A percentile compares a stretch with the other conserved stretches of the same genome.
Conservation (phyloP, 2,888 invertebrate species). For the Drosophila testacea region DNA sequence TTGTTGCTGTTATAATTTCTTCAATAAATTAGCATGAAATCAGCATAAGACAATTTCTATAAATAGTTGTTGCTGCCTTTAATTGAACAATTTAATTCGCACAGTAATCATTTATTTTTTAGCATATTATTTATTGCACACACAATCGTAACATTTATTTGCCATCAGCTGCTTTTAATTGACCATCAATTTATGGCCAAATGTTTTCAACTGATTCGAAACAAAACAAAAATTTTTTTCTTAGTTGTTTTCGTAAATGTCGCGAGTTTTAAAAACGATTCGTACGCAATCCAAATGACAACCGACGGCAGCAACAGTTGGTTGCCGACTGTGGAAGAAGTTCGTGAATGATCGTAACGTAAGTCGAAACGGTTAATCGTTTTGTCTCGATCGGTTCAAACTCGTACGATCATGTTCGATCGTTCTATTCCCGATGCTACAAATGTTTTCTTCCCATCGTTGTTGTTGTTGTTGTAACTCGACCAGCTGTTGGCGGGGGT, state of each 20-base stretch:
- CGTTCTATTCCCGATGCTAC: constrained; percentile 31
- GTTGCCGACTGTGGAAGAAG: constrained; percentile 65
- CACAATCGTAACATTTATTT: constrained; percentile 34
- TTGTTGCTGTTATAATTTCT: constrained; percentile 9
- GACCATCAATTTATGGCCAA: constrained; percentile 50
- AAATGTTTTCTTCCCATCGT: constrained; percentile 31
- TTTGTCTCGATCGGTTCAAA: constrained; percentile 8
- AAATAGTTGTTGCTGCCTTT: constrained; percentile 30
- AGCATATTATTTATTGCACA: constrained; percentile 16
- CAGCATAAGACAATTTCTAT: constrained; percentile 38
- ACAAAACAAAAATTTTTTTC: constrained; percentile 2
- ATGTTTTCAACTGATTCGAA: constrained; percentile 37
- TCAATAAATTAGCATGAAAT: constrained; percentile 68
- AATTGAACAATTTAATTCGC: constrained; percentile 45
- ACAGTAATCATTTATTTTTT: constrained; percentile 16
- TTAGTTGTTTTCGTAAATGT: not conserved
- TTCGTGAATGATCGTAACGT: constrained; percentile 48
- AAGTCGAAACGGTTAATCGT: constrained; percentile 42
- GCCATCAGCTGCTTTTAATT: constrained; percentile 57
- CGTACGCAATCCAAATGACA: not conserved
- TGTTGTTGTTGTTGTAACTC: constrained; percentile 22
- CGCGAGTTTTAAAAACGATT: not conserved
- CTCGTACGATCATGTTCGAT: constrained; percentile 39
- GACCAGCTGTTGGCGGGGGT: constrained; percentile 57
- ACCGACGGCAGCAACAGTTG: constrained; percentile 73